Evolutionary conservation across 1,140 invertebrate genomes (phyloP), one percentile per base, ranked within the genome.

Genomic region (Apis laboriosa): DNA sequence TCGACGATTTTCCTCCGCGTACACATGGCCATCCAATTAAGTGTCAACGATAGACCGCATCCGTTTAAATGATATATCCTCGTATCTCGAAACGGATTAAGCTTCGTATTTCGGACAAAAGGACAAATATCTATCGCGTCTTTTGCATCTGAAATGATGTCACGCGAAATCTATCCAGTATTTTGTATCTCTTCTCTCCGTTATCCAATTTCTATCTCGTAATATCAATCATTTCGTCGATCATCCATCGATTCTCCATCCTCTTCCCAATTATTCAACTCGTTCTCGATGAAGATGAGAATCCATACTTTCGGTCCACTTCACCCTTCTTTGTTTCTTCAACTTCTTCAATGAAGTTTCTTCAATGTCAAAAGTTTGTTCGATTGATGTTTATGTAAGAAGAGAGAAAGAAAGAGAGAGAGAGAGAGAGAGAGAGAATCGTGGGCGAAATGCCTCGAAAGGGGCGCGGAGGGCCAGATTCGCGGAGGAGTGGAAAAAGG

Each of bases 1-100:
- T 64, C 67, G 64, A 64, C 61, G 78, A 80, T 63, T 80, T 80
- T 80, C 79, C 43, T 80, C 79, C 43, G 21, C 19, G 13, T 49
- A 19, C 72, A 13, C 71, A 28, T 51, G 53, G 28, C 8, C 7
- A 17, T 24, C 68, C 71, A 80, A 80, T 73, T 78, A 80, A 84
- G 34, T 49, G 70, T 71, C 55, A 58, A 49, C 66, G 76, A 77
- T 77, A 43, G 12, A 11, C 4, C 66, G 51, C 34, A 43, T 43
- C 34, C 34, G 34, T 43, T 43, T 43, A 43, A 43, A 43, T 7
- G 34, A 43, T 43, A 7, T 43, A 43, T 43, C 0, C 34, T 4
- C 34, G 34, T 34, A 43, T 7, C 34, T 43, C 34, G 34, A 43
- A 43, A 43, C 34, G 34, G 34, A 43, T 43, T 43, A 43, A 43